Evolutionary conservation across 2,113 vertebrate species (phyloP).

Genomic region (Lampris incognitus): DNA sequence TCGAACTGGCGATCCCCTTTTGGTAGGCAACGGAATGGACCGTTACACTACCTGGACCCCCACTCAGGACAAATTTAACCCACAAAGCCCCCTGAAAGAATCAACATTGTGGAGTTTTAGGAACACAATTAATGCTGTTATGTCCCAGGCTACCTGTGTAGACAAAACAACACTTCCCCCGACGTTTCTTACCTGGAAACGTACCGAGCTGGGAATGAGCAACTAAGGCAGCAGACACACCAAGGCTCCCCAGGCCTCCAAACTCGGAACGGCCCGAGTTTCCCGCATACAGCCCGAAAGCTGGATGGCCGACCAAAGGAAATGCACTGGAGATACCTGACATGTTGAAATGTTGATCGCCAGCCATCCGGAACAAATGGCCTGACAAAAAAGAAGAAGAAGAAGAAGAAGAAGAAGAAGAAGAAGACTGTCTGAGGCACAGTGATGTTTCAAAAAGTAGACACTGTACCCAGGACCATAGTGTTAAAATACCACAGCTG

Average conservation of each 20-base stretch:
- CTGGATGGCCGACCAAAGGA: constrained; percentile 84
- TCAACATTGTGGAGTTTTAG: background rate
- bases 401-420: constrained; percentile 57
- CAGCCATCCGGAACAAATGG: constrained; percentile 81
- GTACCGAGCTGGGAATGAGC: constrained; percentile 85
- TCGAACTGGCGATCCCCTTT: too few relatives aligned
- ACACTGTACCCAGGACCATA: background rate
- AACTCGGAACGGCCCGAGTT: constrained; percentile 86
- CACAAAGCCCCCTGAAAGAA: background rate
- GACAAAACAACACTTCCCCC: background rate
- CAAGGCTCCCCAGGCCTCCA: constrained; percentile 88
- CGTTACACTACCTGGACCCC: too few relatives aligned
- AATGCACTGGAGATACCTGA: constrained; percentile 83
- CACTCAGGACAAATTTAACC: background rate
- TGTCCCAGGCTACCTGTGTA: background rate
- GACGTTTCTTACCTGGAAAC: constrained; percentile 83
- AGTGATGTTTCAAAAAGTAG: background rate
- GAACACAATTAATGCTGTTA: background rate
- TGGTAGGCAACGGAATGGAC: too few relatives aligned
- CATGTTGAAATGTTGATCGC: constrained; percentile 83
- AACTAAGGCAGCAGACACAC: constrained; percentile 85
- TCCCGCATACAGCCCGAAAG: constrained; percentile 84
- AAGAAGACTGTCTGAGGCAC: constrained; percentile 7
- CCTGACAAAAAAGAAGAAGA: constrained; percentile 73
- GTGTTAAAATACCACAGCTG: constrained; percentile 27